These are phyloP conservation scores for Tridacna crocea DNA, from an alignment of 2,888 invertebrate species.

Conservation along the genomic window DNA sequence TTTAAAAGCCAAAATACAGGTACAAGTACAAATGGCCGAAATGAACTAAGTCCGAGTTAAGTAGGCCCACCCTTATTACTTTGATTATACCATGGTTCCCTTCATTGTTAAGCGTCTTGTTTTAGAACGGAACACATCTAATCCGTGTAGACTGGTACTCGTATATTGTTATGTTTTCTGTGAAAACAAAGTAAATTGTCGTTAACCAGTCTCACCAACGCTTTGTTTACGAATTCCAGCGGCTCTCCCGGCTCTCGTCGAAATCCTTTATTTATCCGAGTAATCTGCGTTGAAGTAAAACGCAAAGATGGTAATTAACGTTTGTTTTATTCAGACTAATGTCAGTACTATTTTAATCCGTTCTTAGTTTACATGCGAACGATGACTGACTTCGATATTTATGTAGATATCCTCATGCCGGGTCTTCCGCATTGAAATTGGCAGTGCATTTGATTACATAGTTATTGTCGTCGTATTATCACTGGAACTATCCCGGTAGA, in stretches of 20 bases:
- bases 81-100: too few relatives aligned
- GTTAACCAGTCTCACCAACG: slow-evolving; percentile 6
- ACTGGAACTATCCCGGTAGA: neutral
- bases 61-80: too few relatives aligned
- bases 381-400: neutral
- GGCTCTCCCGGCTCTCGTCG: neutral
- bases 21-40: too few relatives aligned
- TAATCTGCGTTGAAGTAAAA: slow-evolving; percentile 2
- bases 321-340: neutral
- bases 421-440: neutral
- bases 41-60: too few relatives aligned
- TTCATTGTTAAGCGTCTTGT: too few relatives aligned
- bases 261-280: neutral
- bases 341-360: neutral
- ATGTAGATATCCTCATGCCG: neutral
- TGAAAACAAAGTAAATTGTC: neutral
- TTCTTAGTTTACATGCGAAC: neutral
- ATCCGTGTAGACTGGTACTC: too few relatives aligned
- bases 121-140: too few relatives aligned
- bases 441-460: neutral
- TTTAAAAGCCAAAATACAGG: too few relatives aligned
- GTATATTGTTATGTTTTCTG: too few relatives aligned
- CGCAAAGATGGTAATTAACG: neutral
- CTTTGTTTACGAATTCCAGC: slow-evolving; percentile 13
- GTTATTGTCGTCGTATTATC: neutral